Evolutionary conservation across 2,888 invertebrate genomes (phyloP).

Genomic region (Onchidella celtica): DNA sequence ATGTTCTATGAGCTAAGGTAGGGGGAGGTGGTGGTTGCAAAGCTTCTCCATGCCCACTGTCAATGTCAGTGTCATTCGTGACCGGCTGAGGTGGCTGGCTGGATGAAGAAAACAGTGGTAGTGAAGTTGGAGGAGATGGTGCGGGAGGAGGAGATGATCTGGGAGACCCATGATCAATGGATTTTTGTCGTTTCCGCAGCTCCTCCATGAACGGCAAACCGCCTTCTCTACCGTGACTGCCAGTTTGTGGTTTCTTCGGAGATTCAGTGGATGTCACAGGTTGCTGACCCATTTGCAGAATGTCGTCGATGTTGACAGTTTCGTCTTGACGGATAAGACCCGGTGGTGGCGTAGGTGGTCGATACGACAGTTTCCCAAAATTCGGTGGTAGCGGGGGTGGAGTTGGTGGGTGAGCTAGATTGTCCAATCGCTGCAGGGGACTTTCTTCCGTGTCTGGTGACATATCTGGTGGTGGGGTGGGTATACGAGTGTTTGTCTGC

Average conservation of each 20-base stretch:
- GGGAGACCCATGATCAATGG: slow-evolving; percentile 22
- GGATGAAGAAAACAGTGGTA: not conserved
- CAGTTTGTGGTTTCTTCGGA: not conserved
- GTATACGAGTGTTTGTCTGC: not conserved
- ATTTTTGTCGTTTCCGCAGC: slow-evolving; percentile 47
- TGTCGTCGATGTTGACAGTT: slow-evolving; percentile 35
- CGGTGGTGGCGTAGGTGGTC: slow-evolving; percentile 48
- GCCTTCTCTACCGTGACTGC: not conserved
- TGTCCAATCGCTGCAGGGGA: not conserved
- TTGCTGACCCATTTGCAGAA: slow-evolving; percentile 25
- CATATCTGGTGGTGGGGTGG: slow-evolving; percentile 40
- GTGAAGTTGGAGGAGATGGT: not conserved
- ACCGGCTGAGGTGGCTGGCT: too few species aligned
- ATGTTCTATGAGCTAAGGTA: not conserved
- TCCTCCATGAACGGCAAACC: slow-evolving; percentile 50
- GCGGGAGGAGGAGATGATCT: not conserved
- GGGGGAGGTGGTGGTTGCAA: not conserved
- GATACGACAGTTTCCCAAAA: not conserved
- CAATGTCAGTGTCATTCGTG: not conserved
- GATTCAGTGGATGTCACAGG: not conserved
- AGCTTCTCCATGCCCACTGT: not conserved
- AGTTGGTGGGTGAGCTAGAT: not conserved
- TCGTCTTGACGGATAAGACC: slow-evolving; percentile 17
- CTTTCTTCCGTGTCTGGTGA: not conserved
- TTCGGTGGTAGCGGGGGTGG: slow-evolving; percentile 21